phyloP scores from a whole-genome alignment of 2,888 invertebrate species.

The Scrobipalpa atriplicella region DNA sequence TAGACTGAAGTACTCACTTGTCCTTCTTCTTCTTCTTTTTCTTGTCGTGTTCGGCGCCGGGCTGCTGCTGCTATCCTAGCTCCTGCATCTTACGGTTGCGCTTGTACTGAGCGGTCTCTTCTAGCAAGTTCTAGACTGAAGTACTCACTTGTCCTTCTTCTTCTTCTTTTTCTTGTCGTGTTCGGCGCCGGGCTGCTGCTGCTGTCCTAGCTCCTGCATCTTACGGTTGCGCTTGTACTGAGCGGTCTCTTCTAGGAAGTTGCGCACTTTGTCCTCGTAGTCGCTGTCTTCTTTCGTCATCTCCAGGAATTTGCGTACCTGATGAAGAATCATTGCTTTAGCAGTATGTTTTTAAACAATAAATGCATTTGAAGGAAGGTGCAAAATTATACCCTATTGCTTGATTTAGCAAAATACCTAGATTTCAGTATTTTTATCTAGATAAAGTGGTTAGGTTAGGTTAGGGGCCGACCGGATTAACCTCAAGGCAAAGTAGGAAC shows the following conservation, averaged over 20 bases:
- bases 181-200: conserved; percentile 73
- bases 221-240: conserved; percentile 89
- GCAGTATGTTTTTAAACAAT: no score
- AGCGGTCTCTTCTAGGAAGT: conserved; percentile 91
- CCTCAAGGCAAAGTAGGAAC: no score
- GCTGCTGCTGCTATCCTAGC: conserved; percentile 82
- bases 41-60: conserved; percentile 73
- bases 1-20: no score
- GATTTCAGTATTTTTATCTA: no score
- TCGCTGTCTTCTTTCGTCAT: conserved; percentile 93
- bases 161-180: conserved; percentile 80
- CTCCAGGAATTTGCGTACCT: conserved; percentile 88
- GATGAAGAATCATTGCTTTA: not conserved
- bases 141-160: conserved; percentile 79
- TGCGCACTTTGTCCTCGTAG: conserved; percentile 93
- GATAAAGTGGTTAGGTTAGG: no score
- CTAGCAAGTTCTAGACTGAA: conserved; percentile 85
- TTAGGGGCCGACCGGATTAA: no score
- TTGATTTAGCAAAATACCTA: no score
- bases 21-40: conserved; percentile 76
- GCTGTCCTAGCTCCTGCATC: conserved; percentile 85
- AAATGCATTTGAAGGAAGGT: no score
- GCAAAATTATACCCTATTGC: no score
- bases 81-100: conserved; percentile 86
- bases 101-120: conserved; percentile 91